phyloP scores from a whole-genome alignment of 2,888 invertebrate species.

The Nomada ferruginata region DNA sequence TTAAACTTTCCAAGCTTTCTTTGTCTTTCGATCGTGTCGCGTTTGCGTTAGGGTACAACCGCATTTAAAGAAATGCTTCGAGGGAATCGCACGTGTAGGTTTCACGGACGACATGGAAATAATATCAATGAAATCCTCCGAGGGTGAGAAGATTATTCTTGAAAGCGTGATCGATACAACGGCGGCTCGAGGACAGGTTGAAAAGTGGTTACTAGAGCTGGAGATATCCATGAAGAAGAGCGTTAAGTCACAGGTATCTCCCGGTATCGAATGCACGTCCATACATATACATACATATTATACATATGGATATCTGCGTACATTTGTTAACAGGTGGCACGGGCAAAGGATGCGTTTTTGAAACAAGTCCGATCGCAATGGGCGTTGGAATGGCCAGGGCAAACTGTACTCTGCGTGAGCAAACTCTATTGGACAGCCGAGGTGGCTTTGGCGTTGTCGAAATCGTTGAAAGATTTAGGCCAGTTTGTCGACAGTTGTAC shows the following conservation, averaged over 20 bases:
- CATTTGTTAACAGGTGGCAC: constrained; percentile 77
- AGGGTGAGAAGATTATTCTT: constrained; percentile 85
- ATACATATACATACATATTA: no score
- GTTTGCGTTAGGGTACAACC: constrained; percentile 85
- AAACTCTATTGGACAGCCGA: constrained; percentile 96
- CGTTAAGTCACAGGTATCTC: constrained; percentile 82
- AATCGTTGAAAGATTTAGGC: constrained; percentile 81
- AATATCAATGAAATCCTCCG: constrained; percentile 86
- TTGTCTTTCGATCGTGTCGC: background rate
- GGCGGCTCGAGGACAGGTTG: constrained; percentile 86
- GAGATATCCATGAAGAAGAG: constrained; percentile 84
- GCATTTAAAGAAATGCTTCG: constrained; percentile 88
- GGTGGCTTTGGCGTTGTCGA: constrained; percentile 91
- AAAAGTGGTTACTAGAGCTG: constrained; percentile 82
- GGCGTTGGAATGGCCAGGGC: constrained; percentile 88
- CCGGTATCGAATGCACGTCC: no score
- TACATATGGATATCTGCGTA: no score
- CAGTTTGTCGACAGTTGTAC: constrained; percentile 91
- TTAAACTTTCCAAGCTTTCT: background rate
- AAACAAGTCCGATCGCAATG: constrained; percentile 84
- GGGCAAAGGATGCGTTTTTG: constrained; percentile 84
- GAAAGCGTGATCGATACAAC: constrained; percentile 85
- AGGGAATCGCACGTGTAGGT: constrained; percentile 86
- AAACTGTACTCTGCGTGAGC: constrained; percentile 89
- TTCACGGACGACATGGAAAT: constrained; percentile 86